Conservation (phyloP, 2,797 vertebrate genomes). For the Bovichtus variegatus region DNA sequence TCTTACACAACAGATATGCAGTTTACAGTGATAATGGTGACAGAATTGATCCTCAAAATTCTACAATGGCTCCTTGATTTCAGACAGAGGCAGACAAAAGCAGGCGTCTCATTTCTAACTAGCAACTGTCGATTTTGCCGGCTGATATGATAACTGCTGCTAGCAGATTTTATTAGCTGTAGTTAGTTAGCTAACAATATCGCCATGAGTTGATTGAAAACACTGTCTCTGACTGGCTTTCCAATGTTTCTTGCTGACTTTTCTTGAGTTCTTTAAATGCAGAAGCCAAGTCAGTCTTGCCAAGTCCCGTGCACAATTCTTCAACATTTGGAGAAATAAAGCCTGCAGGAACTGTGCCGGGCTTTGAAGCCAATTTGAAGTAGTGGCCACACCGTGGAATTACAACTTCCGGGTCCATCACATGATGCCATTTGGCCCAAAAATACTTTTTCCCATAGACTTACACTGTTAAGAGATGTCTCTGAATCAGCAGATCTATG, state of each 20-base stretch:
- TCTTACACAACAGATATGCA: background rate
- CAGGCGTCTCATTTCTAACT: background rate
- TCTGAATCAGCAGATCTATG: too few relatives aligned
- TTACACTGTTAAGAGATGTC: too few relatives aligned
- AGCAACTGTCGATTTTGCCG: background rate
- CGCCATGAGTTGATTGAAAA: background rate
- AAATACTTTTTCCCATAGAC: too few relatives aligned
- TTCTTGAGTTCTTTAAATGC: background rate
- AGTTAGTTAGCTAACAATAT: background rate
- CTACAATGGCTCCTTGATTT: background rate
- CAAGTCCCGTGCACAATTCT: too few relatives aligned
- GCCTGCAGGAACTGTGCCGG: too few relatives aligned
- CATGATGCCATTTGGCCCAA: too few relatives aligned
- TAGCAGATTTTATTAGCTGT: background rate
- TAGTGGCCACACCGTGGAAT: too few relatives aligned
- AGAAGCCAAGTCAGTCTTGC: too few relatives aligned
- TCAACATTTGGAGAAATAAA: slow-evolving; percentile 1
- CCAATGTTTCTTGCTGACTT: background rate
- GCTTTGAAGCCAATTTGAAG: too few relatives aligned
- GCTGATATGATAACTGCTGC: background rate
- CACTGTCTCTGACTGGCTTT: background rate
- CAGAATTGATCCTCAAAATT: background rate
- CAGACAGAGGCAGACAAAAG: background rate
- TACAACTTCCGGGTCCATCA: too few relatives aligned
- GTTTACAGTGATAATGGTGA: background rate